Conservation (phyloP, 2,888 invertebrate species). For the Apodemia zela region DNA sequence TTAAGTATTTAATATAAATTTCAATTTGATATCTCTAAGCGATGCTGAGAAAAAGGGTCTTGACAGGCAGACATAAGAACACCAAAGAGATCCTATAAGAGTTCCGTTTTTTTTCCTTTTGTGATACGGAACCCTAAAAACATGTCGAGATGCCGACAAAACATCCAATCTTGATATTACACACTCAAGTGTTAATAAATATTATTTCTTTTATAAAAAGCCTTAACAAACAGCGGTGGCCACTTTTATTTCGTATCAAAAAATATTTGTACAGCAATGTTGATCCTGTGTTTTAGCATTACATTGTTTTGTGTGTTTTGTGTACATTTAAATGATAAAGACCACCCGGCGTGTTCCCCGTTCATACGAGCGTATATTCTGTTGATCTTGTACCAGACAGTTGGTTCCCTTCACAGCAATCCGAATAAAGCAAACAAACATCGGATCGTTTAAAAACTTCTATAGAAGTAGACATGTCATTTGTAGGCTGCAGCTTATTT, state of each 20-base stretch:
- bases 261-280: constrained; percentile 40
- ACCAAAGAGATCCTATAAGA: too few species aligned
- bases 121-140: too few species aligned
- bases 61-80: too few species aligned
- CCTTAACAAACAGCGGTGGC: constrained; percentile 20
- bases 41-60: too few species aligned
- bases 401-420: constrained; percentile 71
- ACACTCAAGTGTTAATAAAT: constrained; percentile 6
- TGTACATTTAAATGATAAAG: constrained; percentile 76
- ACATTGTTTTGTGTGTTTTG: constrained; percentile 67
- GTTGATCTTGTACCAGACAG: constrained; percentile 58
- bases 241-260: constrained; percentile 29
- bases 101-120: too few species aligned
- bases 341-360: constrained; percentile 62
- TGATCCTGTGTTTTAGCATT: constrained; percentile 63
- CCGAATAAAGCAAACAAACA: constrained; percentile 66
- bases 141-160: not conserved
- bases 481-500: not conserved
- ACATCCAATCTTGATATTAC: not conserved
- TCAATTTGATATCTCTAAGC: too few species aligned
- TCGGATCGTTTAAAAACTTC: constrained; percentile 18
- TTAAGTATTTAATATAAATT: too few species aligned
- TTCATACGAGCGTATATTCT: constrained; percentile 48
- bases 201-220: constrained; percentile 4
- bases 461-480: not conserved